Evolutionary conservation across 2,888 invertebrate genomes (phyloP), one percentile per base, ranked within the genome.

Genomic region (Anarsia innoxiella): DNA sequence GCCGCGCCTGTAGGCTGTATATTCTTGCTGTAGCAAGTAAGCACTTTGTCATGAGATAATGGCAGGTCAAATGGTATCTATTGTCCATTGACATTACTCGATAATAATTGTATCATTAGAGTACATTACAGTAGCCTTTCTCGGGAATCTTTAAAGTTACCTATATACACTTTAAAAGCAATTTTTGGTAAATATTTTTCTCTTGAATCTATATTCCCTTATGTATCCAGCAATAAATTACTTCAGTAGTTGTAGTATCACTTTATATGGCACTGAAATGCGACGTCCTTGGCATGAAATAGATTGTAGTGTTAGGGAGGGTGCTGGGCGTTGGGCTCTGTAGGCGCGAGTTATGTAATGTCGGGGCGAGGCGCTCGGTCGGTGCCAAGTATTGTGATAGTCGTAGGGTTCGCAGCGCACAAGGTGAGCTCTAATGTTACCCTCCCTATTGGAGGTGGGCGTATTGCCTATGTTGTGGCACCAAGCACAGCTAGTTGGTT

Each of bases 371-470:
- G 19, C 9, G 28, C 28, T 3, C 3, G 15, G 49, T 59, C 58
- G 61, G 64, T 67, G 75, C 61, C 67, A 59, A 54, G 62, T 64
- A 61, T 55, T 51, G 67, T 56, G 67, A 61, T 71, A 58, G 60
- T 57, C 44, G 75, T 80, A 79, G 80, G 78, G 79, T 78, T 78
- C 76, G 83, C 82, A 82, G 78, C 84, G 84, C 84, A 84, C 84
- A 84, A 83, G 79, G 82, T 75, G 83, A 80, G 80, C 82, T 80
- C 80, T 79, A 65, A 76, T 77, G 76, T 78, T 76, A 78, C 74
- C 77, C 82, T 82, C 84, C 80, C 82, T 84, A 83, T 84, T 84
- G 84, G 83, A 82, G 83, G 82, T 82, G 83, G 83, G 83, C 83
- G 80, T 83, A 75, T 84, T 82, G 83, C 83, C 83, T 77, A 79